Percentiles rank a stretch among this genome's conserved stretches.
Evolutionary conservation across 2,888 invertebrate genomes (phyloP).

Genomic region (Sminthurinus aureus): DNA sequence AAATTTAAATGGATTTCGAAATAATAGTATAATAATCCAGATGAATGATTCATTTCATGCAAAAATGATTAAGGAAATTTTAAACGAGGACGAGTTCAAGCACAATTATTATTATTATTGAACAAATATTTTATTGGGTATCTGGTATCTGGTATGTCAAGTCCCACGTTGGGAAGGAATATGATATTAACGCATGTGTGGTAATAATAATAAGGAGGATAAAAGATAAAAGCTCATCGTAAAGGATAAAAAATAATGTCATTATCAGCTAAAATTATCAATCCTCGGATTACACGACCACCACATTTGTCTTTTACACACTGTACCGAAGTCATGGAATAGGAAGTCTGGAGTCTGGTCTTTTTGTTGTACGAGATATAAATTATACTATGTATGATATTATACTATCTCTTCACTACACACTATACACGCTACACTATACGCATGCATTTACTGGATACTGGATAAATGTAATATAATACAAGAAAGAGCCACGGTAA

Average conservation of each 20-base stretch:
- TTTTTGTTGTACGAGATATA: neutral
- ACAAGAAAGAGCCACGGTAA: constrained; percentile 3
- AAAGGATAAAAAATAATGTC: neutral
- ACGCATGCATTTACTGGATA: neutral
- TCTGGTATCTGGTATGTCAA: too few species aligned
- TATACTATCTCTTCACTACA: neutral
- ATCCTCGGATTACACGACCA: neutral
- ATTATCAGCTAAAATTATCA: constrained; percentile 5
- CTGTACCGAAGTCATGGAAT: too few species aligned
- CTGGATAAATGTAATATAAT: neutral
- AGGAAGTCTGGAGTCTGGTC: neutral
- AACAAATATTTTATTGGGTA: too few species aligned
- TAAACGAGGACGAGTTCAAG: too few species aligned
- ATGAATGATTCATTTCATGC: too few species aligned
- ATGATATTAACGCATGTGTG: too few species aligned
- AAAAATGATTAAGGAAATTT: too few species aligned
- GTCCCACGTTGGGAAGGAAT: too few species aligned
- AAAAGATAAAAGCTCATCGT: neutral
- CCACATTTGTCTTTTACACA: neutral
- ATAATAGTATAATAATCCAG: too few species aligned
- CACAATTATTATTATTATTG: too few species aligned
- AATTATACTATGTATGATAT: neutral
- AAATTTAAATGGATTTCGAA: too few species aligned
- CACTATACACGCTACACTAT: neutral
- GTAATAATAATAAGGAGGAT: too few species aligned